These are phyloP conservation scores for Aleiodes sp. DNA, from an alignment of 1,140 invertebrate genomes.

Conservation along the genomic window DNA sequence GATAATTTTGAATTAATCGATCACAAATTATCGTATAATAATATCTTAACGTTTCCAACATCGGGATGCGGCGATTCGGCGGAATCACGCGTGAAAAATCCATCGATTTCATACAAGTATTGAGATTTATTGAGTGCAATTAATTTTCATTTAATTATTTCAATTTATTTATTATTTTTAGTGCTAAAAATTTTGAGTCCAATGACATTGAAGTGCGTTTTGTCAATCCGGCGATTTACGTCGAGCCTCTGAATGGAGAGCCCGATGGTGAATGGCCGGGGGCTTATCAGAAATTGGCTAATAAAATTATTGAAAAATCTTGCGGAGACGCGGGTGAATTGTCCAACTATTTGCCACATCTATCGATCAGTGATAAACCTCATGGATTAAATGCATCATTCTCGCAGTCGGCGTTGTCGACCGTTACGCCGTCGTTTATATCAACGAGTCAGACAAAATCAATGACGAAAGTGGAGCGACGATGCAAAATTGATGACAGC, in stretches of 20 bases:
- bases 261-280: neutral
- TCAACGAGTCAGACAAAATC: constrained; percentile 37
- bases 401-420: constrained; percentile 22
- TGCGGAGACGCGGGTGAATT: constrained; percentile 16
- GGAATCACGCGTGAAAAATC: too few species aligned
- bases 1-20: too few species aligned
- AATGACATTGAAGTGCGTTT: constrained; percentile 39
- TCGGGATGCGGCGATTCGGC: too few species aligned
- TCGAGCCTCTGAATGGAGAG: constrained; percentile 34
- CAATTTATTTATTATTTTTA: too few species aligned
- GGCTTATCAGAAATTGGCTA: too few species aligned
- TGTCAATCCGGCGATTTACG: constrained; percentile 49
- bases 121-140: too few species aligned
- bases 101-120: too few species aligned
- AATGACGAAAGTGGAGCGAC: constrained; percentile 19
- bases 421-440: constrained; percentile 30
- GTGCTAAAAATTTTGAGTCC: neutral
- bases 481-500: constrained; percentile 21
- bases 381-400: constrained; percentile 23
- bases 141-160: too few species aligned
- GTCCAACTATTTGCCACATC: neutral
- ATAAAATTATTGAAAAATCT: neutral
- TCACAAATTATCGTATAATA: too few species aligned
- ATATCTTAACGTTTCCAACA: too few species aligned
- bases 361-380: neutral